Evolutionary conservation across 2,113 vertebrate species (phyloP).

Genomic region (Aepyceros melampus): DNA sequence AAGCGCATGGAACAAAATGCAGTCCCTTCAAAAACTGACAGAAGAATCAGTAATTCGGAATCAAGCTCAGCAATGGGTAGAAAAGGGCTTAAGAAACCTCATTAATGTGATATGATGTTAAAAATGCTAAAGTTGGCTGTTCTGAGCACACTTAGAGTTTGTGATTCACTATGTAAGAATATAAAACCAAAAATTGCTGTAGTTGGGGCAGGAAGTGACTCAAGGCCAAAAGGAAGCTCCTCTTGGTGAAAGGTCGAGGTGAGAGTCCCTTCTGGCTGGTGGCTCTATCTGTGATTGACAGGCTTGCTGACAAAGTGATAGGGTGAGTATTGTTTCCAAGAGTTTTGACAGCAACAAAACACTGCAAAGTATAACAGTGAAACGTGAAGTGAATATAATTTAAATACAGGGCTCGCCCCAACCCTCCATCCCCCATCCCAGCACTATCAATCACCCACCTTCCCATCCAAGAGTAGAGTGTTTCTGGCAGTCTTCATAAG

Average conservation of each 20-base stretch:
- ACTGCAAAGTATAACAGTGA: neutral
- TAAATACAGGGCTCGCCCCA: neutral
- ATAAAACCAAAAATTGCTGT: slow-evolving; percentile 23
- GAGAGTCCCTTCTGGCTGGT: neutral
- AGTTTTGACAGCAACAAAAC: neutral
- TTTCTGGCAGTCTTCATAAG: neutral
- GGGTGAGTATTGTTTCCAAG: neutral
- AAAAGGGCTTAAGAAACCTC: neutral
- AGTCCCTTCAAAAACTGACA: neutral
- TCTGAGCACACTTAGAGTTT: neutral
- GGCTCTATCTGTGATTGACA: neutral
- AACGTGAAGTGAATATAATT: neutral
- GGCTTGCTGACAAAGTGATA: fast-evolving
- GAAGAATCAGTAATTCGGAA: neutral
- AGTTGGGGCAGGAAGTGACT: slow-evolving; percentile 57
- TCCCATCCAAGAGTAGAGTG: neutral
- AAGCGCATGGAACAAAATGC: fast-evolving
- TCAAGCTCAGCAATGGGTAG: neutral
- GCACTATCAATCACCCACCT: neutral
- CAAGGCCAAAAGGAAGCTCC: neutral
- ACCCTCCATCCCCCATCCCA: neutral
- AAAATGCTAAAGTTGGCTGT: slow-evolving; percentile 2
- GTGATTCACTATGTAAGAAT: slow-evolving; percentile 42
- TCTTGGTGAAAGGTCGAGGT: neutral
- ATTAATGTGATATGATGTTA: neutral